Percentiles rank a stretch among this genome's conserved stretches.
Conservation (phyloP, 2,113 vertebrate species). For the Prochilodus magdalenae region DNA sequence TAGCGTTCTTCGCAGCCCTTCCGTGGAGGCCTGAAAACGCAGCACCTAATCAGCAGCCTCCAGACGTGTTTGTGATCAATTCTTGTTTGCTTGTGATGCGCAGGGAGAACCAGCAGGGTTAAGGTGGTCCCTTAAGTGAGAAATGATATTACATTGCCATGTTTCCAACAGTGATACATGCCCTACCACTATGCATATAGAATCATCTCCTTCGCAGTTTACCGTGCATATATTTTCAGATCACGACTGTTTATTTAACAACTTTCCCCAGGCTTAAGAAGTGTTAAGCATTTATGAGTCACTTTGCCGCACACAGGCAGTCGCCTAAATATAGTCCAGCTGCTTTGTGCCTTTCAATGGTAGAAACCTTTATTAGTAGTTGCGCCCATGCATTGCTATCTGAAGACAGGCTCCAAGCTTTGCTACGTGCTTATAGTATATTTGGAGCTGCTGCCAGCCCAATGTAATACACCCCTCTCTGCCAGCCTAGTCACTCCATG, state of each 20-base stretch:
- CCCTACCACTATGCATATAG: neutral
- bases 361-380: neutral
- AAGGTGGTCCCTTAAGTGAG: neutral
- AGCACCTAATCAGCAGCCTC: neutral
- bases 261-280: too few species aligned
- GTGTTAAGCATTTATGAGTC: neutral
- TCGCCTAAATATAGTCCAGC: neutral
- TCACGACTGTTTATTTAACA: too few species aligned
- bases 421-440: neutral
- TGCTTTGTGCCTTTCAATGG: neutral
- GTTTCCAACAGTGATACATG: neutral
- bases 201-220: neutral
- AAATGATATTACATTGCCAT: neutral
- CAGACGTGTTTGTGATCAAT: slow-evolving; percentile 9
- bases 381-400: neutral
- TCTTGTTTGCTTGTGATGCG: slow-evolving; percentile 1
- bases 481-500: slow-evolving; percentile 1
- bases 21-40: neutral
- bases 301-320: neutral
- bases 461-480: neutral
- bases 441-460: slow-evolving; percentile 14
- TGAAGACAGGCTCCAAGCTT: neutral
- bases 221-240: neutral
- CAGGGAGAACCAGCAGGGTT: neutral
- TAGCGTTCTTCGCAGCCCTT: neutral